Base-by-base conservation (phyloP, 2,113 vertebrate species). In the Cynocephalus volans region DNA sequence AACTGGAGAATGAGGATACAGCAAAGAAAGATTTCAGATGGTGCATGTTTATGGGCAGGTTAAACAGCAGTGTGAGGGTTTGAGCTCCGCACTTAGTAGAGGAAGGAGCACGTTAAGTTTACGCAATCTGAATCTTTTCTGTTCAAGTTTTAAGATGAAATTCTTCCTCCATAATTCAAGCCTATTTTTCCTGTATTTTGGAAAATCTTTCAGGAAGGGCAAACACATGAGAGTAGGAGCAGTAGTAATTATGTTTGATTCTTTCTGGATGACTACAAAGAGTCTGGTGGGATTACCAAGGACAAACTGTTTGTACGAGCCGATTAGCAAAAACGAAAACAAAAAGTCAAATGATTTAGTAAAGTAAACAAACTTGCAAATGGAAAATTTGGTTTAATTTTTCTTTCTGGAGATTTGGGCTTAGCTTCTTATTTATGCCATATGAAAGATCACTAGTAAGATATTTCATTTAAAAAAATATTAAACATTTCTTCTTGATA, bases 261-360 rank as follows among this genome's bases (percentile, higher is more conserved):
- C 76, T 92, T 97, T 96, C 62, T 90, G 58, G 92, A 85, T 95
- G 86, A 95, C 86, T 90, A 58, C 50, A 77, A n/a, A 92, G 79
- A 92, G 76, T 69, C 73, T 10, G 15, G 23, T 76, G 87, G 82
- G 67, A 92, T 31, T 21, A 58, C 15, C 41, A 73, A 90, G 65
- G 56, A 77, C 80, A 90, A 95, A 95, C 75, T 95, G 82, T 93
- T 96, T 92, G 82, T 41, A 93, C 18, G 56, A 87, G 33, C 33
- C 41, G 73, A 56, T 75, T 41, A 69, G 76, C 18, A 28, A 90
- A 95, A 89, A 91, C 23, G n/a, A 52, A 88, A 65, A 64, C 73
- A 93, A 86, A 65, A 15, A 54, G 41, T 45, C 65, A 33, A 50
- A 93, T 76, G 58, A 83, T 83, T 94, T 52, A 84, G 52, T 31